phyloP scores from a whole-genome alignment of 35 echinoderm and acorn worm species.

The Lytechinus variegatus region DNA sequence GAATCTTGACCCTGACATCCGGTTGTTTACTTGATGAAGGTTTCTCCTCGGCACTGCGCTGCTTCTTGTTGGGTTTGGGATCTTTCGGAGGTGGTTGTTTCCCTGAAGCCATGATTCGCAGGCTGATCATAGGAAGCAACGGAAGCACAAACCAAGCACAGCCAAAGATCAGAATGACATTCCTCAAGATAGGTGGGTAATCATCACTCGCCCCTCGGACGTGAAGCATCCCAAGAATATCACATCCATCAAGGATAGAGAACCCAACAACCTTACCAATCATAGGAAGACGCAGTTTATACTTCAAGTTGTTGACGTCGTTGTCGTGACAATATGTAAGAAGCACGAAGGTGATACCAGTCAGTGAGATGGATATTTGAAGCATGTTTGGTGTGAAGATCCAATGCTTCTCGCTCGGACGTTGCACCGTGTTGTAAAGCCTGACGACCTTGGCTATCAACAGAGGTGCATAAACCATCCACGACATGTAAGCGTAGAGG shows the following conservation, averaged over 20 bases:
- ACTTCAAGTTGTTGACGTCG: conserved; percentile 67
- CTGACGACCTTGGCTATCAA: conserved; percentile 71
- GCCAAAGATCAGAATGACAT: conserved; percentile 63
- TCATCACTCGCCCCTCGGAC: not conserved
- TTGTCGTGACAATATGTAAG: conserved; percentile 72
- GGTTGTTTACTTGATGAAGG: not conserved
- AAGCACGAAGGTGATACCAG: conserved; percentile 64
- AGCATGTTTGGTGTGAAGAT: conserved; percentile 79
- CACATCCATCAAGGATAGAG: conserved; percentile 79
- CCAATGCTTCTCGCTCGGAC: conserved; percentile 32
- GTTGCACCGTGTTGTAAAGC: conserved; percentile 62
- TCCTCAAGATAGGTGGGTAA: conserved; percentile 47
- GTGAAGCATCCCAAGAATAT: conserved; percentile 74
- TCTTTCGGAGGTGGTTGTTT: not conserved
- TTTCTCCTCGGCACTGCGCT: not conserved
- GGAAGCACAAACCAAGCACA: conserved; percentile 80
- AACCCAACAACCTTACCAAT: conserved; percentile 63
- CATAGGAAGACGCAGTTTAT: conserved; percentile 68
- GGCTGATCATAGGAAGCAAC: conserved; percentile 65
- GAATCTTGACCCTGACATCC: not conserved
- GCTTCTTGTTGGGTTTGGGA: not conserved
- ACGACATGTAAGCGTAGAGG: conserved; percentile 76
- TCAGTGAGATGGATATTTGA: conserved; percentile 78
- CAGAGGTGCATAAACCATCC: conserved; percentile 76
- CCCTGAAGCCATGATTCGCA: conserved; percentile 58